Base-by-base conservation (phyloP, 2,797 vertebrate genomes). In the Antrozous pallidus region DNA sequence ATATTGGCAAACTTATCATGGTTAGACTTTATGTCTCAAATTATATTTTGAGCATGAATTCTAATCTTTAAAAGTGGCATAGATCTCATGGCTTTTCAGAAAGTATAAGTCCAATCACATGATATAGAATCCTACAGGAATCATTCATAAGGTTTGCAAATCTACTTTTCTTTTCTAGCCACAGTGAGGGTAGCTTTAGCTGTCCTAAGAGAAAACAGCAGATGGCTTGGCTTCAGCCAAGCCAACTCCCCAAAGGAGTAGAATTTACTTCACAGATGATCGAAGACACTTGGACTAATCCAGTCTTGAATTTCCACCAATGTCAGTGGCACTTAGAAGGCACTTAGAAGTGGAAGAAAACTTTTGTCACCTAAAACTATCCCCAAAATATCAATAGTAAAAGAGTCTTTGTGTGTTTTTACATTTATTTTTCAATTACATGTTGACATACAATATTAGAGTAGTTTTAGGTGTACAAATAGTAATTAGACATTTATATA, bases 21-120 rank as follows among this genome's bases (percentile, higher is more conserved):
- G 36, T 28, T 78, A 67, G 75, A 80, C 61, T 92, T 95, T 75
- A 77, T 71, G 65, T 61, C 40, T 88, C 81, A 89, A 92, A 91
- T 91, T 94, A 20, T 88, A 89, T 86, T 94, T 94, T 88, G 33
- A 94, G 45, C 81, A 93, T 33, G 26, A 84, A 88, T 24, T 93
- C 54, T 69, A 58, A 61, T 93, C 31, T 86, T 71, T 86, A 77
- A 88, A 88, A 65, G 42, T 69, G 54, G 58, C 11, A n/a, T 36
- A 31, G 6, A 77, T 69, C 42, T 94, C 24, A 58, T 74, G 16
- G 18, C 14, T 93, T 79, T 85, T 56, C 82, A 95, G 88, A 38
- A 94, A 91, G 14, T 51, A 0, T 33, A 58, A 67, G 9, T 79
- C 36, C 79, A 79, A 63, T 14, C 61, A 42, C 1, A 73, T 31